Percentiles rank a stretch among this genome's conserved stretches.
phyloP scores from a whole-genome alignment of 2,797 vertebrate species.

The Ispidina lecontei region DNA sequence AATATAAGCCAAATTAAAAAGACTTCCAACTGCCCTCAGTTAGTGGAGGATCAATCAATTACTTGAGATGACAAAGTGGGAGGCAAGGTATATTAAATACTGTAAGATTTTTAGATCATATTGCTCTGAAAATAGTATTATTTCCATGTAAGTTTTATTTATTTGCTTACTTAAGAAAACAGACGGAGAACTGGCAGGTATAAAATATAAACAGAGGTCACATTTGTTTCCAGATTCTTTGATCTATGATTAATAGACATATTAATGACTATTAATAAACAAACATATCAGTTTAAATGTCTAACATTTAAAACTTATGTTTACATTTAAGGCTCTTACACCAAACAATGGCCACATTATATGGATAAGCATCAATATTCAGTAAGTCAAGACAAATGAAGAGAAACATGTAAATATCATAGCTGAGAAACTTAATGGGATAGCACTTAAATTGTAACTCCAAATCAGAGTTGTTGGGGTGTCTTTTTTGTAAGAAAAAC shows the following conservation, averaged over 20 bases:
- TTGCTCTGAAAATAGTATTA: not conserved
- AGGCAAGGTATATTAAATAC: not conserved
- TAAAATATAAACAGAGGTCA: not conserved
- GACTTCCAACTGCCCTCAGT: not conserved
- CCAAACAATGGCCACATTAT: not conserved
- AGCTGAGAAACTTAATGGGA: not conserved
- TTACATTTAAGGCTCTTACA: not conserved
- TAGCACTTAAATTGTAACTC: not conserved
- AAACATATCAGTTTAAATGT: not conserved
- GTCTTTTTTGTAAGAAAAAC: not conserved
- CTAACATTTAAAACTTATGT: not conserved
- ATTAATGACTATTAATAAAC: too few relatives aligned
- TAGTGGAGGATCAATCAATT: not conserved
- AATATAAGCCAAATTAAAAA: not conserved
- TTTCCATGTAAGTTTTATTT: not conserved
- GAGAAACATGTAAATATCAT: not conserved
- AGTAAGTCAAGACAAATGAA: not conserved
- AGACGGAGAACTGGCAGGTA: not conserved
- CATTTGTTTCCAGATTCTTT: not conserved
- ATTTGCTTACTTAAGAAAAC: not conserved
- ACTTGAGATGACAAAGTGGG: not conserved
- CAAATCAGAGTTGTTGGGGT: not conserved
- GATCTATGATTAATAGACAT: not conserved
- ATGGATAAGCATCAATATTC: not conserved
- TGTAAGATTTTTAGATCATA: not conserved